Evolutionary conservation across 2,888 invertebrate species (phyloP).

Genomic region (Terebella lapidaria): DNA sequence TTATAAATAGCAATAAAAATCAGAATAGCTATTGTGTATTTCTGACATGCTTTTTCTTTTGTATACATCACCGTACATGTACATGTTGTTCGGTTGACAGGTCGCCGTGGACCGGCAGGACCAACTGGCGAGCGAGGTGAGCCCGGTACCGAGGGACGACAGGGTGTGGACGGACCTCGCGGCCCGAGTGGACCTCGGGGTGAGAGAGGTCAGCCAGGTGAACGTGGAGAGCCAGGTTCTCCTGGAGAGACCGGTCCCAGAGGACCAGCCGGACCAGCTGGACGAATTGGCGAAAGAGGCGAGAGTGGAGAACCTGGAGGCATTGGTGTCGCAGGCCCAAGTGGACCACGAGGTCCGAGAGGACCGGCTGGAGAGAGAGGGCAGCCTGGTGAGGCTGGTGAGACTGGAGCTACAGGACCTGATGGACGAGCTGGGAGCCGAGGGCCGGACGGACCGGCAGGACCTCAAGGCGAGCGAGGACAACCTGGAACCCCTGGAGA

Average conservation of each 20-base stretch:
- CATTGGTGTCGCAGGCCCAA: slow-evolving; percentile 5
- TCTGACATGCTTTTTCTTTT: neutral
- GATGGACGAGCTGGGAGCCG: slow-evolving; percentile 6
- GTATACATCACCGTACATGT: neutral
- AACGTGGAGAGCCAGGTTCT: neutral
- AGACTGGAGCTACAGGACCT: slow-evolving; percentile 5
- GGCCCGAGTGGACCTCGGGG: slow-evolving; percentile 13
- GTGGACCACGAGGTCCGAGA: slow-evolving; percentile 7
- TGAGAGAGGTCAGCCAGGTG: neutral
- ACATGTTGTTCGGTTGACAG: neutral
- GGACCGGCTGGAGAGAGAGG: slow-evolving; percentile 11
- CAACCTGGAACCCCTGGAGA: neutral
- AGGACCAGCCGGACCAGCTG: slow-evolving; percentile 19
- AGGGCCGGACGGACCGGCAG: slow-evolving; percentile 15
- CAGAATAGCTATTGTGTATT: too few species aligned
- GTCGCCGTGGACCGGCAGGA: slow-evolving; percentile 10
- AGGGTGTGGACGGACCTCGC: slow-evolving; percentile 10
- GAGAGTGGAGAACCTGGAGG: slow-evolving; percentile 2
- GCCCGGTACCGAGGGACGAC: slow-evolving; percentile 32
- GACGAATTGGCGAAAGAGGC: slow-evolving; percentile 5
- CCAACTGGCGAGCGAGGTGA: slow-evolving; percentile 33
- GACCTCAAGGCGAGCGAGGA: slow-evolving; percentile 24
- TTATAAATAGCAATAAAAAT: too few species aligned
- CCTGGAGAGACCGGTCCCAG: slow-evolving; percentile 19
- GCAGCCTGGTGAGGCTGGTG: slow-evolving; percentile 3